A percentile compares a stretch with the other conserved stretches of the same genome.
These are phyloP conservation scores for Rhinopithecus roxellana DNA, from an alignment of 2,113 vertebrate species.

Conservation along the genomic window DNA sequence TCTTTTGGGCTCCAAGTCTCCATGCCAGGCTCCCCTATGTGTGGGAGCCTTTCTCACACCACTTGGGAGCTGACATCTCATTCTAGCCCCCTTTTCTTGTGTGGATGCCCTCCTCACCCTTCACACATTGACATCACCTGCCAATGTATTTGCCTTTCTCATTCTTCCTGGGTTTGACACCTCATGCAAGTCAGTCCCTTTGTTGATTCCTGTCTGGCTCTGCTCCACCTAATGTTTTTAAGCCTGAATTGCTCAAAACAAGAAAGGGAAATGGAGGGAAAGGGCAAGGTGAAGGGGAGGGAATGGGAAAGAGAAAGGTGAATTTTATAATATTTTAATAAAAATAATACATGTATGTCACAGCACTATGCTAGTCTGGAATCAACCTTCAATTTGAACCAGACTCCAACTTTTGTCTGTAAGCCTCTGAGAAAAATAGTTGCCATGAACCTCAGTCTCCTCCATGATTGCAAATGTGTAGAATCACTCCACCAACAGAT, in stretches of 20 bases:
- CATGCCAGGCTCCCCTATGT: rapidly evolving
- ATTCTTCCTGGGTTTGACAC: not conserved
- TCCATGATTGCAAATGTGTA: not conserved
- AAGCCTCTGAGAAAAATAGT: not conserved
- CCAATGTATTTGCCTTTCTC: not conserved
- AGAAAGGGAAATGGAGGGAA: not conserved
- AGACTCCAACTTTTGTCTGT: not conserved
- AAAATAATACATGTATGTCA: not conserved
- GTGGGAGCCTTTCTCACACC: not conserved
- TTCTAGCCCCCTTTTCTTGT: not conserved
- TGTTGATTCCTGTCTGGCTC: not conserved
- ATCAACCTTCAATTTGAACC: not conserved
- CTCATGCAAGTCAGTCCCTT: not conserved
- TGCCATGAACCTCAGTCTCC: not conserved
- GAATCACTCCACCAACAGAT: not conserved
- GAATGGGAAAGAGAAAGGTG: not conserved
- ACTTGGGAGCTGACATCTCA: not conserved
- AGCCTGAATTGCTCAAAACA: not conserved
- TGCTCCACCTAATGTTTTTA: not conserved
- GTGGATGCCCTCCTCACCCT: not conserved
- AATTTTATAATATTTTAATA: not conserved
- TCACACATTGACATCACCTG: not conserved
- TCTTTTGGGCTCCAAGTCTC: not conserved
- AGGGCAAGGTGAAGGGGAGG: not conserved
- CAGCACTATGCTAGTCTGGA: not conserved